Conservation (phyloP, 2,797 vertebrate species). For the Kryptopterus vitreolus region DNA sequence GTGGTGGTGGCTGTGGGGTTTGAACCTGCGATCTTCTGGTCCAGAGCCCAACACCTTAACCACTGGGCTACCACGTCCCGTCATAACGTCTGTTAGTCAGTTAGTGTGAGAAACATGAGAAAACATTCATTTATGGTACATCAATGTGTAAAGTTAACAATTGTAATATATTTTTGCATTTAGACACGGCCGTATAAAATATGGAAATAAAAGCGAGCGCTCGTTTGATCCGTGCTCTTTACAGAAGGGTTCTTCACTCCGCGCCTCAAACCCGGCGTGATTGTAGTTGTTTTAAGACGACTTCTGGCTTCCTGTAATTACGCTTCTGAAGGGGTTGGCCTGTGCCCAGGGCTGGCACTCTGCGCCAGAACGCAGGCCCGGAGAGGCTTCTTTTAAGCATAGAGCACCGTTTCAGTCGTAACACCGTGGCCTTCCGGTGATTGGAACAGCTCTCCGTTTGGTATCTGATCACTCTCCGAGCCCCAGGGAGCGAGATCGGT, state of each 20-base stretch:
- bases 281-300: slow-evolving; percentile 3
- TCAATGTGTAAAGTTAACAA: too few relatives aligned
- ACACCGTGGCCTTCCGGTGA: not conserved
- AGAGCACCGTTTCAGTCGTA: not conserved
- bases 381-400: not conserved
- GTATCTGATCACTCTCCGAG: not conserved
- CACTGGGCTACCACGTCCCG: too few relatives aligned
- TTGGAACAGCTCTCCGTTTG: slow-evolving; percentile 8
- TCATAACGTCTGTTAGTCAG: too few relatives aligned
- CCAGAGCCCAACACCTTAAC: too few relatives aligned
- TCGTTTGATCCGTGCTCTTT: too few relatives aligned
- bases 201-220: too few relatives aligned
- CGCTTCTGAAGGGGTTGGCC: slow-evolving; percentile 4
- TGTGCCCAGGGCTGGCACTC: slow-evolving; percentile 4
- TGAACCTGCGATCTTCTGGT: too few relatives aligned
- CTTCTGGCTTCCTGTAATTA: slow-evolving; percentile 37
- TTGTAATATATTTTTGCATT: too few relatives aligned
- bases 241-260: not conserved
- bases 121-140: too few relatives aligned
- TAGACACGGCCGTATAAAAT: too few relatives aligned
- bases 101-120: too few relatives aligned
- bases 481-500: not conserved
- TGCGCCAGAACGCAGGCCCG: not conserved
- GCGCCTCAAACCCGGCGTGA: not conserved
- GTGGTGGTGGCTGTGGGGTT: too few relatives aligned